Conservation (phyloP, 1,140 invertebrate species). For the Monochamus saltuarius region DNA sequence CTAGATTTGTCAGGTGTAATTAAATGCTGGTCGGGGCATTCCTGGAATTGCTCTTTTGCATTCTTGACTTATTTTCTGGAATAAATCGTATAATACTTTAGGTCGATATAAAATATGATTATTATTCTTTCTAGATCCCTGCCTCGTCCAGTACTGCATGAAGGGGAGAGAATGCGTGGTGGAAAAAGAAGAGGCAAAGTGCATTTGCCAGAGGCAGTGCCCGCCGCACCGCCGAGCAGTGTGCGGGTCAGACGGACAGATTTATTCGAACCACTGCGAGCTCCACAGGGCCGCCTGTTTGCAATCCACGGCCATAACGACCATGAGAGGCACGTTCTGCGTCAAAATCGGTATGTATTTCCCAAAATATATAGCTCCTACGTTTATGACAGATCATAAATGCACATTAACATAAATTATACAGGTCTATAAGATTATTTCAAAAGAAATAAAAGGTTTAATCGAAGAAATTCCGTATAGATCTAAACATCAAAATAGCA, state of each 20-base stretch:
- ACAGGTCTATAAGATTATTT: too few species aligned
- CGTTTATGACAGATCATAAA: not conserved
- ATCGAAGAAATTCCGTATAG: too few species aligned
- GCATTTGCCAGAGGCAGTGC: conserved; percentile 66
- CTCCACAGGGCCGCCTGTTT: conserved; percentile 71
- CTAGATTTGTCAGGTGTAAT: too few species aligned
- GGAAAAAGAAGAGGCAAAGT: conserved; percentile 57
- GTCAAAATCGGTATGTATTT: conserved; percentile 51
- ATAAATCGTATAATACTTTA: too few species aligned
- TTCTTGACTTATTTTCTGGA: too few species aligned
- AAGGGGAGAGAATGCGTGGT: conserved; percentile 68
- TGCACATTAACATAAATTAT: not conserved
- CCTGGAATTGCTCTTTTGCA: too few species aligned
- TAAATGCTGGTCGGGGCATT: too few species aligned
- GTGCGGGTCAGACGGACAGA: conserved; percentile 72
- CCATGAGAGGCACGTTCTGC: conserved; percentile 57
- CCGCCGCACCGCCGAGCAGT: conserved; percentile 62
- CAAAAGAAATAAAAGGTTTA: too few species aligned
- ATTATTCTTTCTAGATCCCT: conserved; percentile 59
- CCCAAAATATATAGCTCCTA: not conserved
- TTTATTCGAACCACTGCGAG: conserved; percentile 77
- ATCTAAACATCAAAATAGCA: not conserved
- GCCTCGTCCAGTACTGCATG: conserved; percentile 65
- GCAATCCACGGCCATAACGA: conserved; percentile 58
- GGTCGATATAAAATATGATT: too few species aligned